These are phyloP conservation scores for Notiomystis cincta DNA, from an alignment of 2,113 vertebrate species.

Conservation along the genomic window DNA sequence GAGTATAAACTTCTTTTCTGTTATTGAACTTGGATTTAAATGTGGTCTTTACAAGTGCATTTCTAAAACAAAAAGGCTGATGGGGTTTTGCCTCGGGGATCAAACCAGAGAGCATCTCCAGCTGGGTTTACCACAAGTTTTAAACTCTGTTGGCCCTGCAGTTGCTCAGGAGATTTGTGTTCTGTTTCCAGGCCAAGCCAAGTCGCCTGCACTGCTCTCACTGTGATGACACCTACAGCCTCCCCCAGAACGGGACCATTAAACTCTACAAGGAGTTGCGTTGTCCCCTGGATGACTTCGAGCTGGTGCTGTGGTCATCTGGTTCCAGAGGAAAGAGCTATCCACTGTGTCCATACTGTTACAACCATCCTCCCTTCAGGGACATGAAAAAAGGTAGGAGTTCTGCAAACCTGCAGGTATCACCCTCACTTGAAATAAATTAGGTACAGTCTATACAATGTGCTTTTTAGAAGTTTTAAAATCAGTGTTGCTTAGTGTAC, in stretches of 20 bases:
- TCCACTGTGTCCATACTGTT: constrained; percentile 94
- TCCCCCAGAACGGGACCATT: constrained; percentile 94
- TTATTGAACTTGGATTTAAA: neutral
- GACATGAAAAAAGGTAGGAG: constrained; percentile 96
- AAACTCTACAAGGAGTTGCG: constrained; percentile 96
- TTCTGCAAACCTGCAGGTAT: neutral
- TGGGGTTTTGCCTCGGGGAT: neutral
- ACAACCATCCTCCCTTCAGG: constrained; percentile 92
- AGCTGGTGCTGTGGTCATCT: constrained; percentile 94
- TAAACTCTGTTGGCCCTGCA: neutral
- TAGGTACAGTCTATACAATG: neutral
- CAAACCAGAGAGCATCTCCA: neutral
- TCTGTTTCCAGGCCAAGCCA: constrained; percentile 84
- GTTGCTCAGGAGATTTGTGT: neutral
- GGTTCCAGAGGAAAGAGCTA: constrained; percentile 94
- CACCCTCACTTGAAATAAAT: neutral
- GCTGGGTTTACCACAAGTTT: neutral
- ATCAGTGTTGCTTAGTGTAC: neutral
- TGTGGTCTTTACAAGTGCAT: neutral
- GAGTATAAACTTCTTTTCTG: neutral
- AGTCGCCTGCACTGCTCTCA: constrained; percentile 95
- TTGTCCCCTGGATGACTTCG: constrained; percentile 94
- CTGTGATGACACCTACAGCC: constrained; percentile 95
- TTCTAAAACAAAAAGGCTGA: neutral
- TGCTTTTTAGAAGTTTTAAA: neutral